Conservation (phyloP, 2,797 vertebrate species). For the Silurus aristotelis region DNA sequence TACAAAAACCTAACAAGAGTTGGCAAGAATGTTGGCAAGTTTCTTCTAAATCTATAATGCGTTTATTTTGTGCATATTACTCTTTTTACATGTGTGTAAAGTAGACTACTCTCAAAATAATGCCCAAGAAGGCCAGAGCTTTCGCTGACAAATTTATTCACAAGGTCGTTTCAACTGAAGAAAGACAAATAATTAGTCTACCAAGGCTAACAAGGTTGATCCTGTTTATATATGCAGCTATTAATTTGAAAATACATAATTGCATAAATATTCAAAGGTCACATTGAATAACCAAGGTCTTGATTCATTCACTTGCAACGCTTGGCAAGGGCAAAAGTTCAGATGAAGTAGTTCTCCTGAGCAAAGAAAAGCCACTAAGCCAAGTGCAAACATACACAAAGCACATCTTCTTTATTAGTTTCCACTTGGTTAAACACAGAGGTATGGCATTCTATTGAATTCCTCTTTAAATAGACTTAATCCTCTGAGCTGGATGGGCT, state of each 20-base stretch:
- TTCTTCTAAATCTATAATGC: neutral
- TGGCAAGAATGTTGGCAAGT: neutral
- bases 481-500: constrained; percentile 66
- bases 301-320: constrained; percentile 14
- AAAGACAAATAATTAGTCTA: neutral
- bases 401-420: constrained; percentile 61
- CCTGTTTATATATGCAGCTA: neutral
- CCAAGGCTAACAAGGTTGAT: neutral
- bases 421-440: constrained; percentile 57
- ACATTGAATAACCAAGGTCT: constrained; percentile 1
- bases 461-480: constrained; percentile 70
- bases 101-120: neutral
- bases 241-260: neutral
- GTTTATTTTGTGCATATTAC: neutral
- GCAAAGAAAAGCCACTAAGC: constrained; percentile 54
- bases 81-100: neutral
- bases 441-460: constrained; percentile 70
- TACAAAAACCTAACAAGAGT: neutral
- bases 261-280: neutral
- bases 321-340: constrained; percentile 51
- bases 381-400: constrained; percentile 58
- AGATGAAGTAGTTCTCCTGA: constrained; percentile 39
- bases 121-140: neutral
- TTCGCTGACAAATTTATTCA: neutral
- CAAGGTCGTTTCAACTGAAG: neutral